These are phyloP conservation scores for Sylvia borin DNA, from an alignment of 2,797 vertebrate genomes.

Conservation along the genomic window DNA sequence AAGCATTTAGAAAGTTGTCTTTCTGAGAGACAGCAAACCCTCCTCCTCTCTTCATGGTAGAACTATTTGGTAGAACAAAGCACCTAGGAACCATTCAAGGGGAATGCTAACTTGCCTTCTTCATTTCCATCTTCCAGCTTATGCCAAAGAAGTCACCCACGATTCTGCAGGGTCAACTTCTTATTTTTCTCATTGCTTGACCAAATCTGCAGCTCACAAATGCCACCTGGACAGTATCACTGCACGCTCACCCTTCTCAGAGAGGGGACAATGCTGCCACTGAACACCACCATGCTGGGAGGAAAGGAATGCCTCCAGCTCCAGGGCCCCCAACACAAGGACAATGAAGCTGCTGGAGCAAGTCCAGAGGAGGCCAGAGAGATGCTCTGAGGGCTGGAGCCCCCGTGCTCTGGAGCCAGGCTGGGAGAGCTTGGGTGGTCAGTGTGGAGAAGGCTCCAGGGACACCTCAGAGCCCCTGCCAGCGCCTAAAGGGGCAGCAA, in stretches of 20 bases:
- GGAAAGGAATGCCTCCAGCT: not conserved
- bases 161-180: not conserved
- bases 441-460: not conserved
- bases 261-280: not conserved
- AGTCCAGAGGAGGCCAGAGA: not conserved
- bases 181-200: not conserved
- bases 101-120: not conserved
- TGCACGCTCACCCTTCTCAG: rapidly evolving
- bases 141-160: not conserved
- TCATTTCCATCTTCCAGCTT: not conserved
- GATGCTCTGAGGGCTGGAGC: rapidly evolving
- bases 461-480: not conserved
- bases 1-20: not conserved
- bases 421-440: not conserved
- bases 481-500: not conserved
- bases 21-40: not conserved
- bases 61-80: not conserved
- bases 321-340: not conserved
- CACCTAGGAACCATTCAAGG: not conserved
- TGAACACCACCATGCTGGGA: not conserved
- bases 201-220: not conserved
- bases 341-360: not conserved
- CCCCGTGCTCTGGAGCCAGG: not conserved
- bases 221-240: no score
- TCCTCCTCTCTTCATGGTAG: not conserved